A percentile compares a stretch with the other conserved stretches of the same genome.
Evolutionary conservation across 37 sponge, comb jelly and placozoan species (phyloP).

Genomic region (Ephydatia muelleri): DNA sequence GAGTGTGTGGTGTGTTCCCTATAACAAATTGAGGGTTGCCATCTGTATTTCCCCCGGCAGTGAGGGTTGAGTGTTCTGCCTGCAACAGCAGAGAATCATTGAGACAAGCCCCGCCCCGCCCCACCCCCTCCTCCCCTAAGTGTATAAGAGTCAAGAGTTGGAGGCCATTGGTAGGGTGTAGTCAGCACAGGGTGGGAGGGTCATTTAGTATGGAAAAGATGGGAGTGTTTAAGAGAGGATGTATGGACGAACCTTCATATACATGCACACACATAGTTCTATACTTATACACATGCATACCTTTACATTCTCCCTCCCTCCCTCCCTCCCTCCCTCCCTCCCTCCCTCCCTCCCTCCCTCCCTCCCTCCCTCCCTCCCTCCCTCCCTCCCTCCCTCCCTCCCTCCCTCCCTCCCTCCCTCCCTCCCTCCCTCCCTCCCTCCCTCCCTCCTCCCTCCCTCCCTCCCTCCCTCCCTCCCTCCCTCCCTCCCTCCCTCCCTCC

Average conservation of each 20-base stretch:
- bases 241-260: background rate
- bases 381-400: slow-evolving; percentile 3
- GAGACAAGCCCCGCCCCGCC: background rate
- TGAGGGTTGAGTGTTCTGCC: no score
- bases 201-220: no score
- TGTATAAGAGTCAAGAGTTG: background rate
- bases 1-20: no score
- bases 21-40: no score
- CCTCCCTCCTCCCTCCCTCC: background rate
- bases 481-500: background rate
- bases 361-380: background rate
- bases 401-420: background rate
- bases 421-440: background rate
- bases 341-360: slow-evolving; percentile 5
- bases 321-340: background rate
- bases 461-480: background rate
- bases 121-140: background rate
- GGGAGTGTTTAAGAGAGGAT: no score
- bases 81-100: no score
- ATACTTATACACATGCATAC: background rate
- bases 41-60: no score
- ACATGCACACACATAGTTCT: background rate
- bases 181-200: no score
- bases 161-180: background rate
- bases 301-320: background rate